Conservation (phyloP, 2,797 vertebrate species). For the Netta rufina region DNA sequence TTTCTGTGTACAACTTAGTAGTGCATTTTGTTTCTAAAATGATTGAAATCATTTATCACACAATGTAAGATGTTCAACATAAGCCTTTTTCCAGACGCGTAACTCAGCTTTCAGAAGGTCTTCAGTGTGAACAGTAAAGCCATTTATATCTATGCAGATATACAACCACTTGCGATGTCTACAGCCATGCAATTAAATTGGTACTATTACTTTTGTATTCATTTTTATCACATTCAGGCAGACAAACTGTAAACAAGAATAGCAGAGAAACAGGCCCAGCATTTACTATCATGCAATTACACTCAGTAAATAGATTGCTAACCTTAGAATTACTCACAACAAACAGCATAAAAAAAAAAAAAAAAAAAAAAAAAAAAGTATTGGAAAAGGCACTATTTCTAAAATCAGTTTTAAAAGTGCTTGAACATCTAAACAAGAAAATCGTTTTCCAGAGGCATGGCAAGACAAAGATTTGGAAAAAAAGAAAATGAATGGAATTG, state of each 20-base stretch:
- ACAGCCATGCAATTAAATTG: not conserved
- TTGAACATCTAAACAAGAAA: not conserved
- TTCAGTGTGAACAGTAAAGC: not conserved
- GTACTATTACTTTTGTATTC: not conserved
- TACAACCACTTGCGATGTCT: not conserved
- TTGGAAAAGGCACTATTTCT: not conserved
- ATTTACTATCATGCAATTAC: not conserved
- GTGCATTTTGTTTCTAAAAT: not conserved
- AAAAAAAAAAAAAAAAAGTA: not conserved
- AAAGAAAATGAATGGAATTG: not conserved
- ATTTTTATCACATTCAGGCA: not conserved
- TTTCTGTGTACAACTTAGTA: not conserved
- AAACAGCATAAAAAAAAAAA: not conserved
- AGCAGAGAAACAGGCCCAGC: not conserved
- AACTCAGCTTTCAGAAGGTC: not conserved
- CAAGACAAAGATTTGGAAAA: not conserved
- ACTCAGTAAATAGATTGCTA: not conserved
- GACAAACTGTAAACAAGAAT: not conserved
- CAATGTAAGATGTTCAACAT: not conserved
- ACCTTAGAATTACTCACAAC: not conserved
- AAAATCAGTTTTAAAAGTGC: not conserved
- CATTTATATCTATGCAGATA: not conserved
- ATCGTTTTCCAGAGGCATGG: not conserved
- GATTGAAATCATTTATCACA: not conserved
- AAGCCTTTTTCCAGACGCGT: not conserved